Conservation (phyloP, 1,140 invertebrate genomes). For the Sitodiplosis mosellana region DNA sequence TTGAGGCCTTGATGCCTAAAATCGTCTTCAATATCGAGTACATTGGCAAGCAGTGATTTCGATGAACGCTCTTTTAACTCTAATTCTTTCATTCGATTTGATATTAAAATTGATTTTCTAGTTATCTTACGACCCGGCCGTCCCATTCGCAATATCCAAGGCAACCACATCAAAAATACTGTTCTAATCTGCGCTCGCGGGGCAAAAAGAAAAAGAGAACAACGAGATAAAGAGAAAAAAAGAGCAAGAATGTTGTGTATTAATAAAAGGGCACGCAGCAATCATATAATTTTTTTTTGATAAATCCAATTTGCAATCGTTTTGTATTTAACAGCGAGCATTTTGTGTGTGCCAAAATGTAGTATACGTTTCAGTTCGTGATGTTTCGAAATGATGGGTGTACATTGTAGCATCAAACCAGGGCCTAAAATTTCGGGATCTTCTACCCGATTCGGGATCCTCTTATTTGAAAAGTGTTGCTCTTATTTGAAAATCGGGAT, state of each 20-base stretch:
- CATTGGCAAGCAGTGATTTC: constrained; percentile 82
- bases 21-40: constrained; percentile 88
- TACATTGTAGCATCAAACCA: no score
- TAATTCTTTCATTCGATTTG: constrained; percentile 72
- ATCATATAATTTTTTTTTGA: no score
- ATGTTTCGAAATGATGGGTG: no score
- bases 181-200: constrained; percentile 55
- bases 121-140: constrained; percentile 88
- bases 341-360: not conserved
- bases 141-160: constrained; percentile 85
- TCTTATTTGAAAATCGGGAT: no score
- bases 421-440: no score
- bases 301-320: no score
- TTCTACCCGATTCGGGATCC: no score
- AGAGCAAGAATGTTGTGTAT: not conserved
- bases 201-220: constrained; percentile 5
- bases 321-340: no score
- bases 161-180: constrained; percentile 89
- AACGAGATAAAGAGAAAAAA: constrained; percentile 7
- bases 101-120: constrained; percentile 72
- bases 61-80: constrained; percentile 84
- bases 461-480: no score
- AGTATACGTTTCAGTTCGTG: no score
- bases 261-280: not conserved
- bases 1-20: constrained; percentile 45